Conservation (phyloP, 2,888 invertebrate genomes). For the Prenolepis imparis region DNA sequence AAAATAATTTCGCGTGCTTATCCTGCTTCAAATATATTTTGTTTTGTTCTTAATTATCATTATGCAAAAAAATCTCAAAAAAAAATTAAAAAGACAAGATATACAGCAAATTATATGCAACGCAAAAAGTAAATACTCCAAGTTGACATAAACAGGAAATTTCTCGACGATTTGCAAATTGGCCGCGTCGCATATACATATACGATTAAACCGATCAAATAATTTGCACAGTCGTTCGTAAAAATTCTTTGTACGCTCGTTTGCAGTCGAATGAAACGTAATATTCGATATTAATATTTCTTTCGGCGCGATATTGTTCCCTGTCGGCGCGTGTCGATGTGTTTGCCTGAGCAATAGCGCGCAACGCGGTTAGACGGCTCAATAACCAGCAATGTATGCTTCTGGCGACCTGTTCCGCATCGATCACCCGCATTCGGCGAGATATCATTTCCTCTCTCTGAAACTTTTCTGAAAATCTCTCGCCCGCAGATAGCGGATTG, state of each 20-base stretch:
- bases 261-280: slow-evolving; percentile 46
- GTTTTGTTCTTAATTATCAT: background rate
- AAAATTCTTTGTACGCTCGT: slow-evolving; percentile 33
- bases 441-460: slow-evolving; percentile 51
- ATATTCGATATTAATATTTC: slow-evolving; percentile 66
- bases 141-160: background rate
- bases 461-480: slow-evolving; percentile 46
- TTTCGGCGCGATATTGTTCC: slow-evolving; percentile 40
- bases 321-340: slow-evolving; percentile 30
- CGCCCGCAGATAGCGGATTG: slow-evolving; percentile 41
- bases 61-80: background rate
- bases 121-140: background rate
- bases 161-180: slow-evolving; percentile 23
- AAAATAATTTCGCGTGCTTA: background rate
- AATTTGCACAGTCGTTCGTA: background rate
- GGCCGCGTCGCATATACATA: background rate
- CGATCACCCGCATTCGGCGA: slow-evolving; percentile 64
- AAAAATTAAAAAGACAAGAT: background rate
- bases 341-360: slow-evolving; percentile 42
- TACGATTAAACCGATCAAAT: background rate
- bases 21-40: background rate
- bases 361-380: slow-evolving; percentile 69
- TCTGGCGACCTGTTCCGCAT: slow-evolving; percentile 68
- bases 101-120: background rate
- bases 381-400: slow-evolving; percentile 71